Evolutionary conservation across 2,888 invertebrate species (phyloP).

Genomic region (Willowsia nigromaculata): DNA sequence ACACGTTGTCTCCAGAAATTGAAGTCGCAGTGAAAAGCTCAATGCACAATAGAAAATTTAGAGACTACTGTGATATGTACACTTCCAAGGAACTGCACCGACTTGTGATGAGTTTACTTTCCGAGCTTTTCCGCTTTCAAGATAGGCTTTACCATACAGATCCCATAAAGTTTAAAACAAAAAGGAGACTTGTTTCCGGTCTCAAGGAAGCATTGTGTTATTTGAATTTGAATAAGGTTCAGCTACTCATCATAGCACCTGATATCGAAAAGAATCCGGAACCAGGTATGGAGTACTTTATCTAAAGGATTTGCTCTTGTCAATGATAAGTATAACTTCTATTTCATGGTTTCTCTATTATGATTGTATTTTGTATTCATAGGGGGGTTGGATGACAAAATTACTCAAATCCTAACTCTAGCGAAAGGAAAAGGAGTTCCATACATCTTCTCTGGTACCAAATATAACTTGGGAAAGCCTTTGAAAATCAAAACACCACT

Average conservation of each 20-base stretch:
- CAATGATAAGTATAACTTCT: not conserved
- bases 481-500: slow-evolving; percentile 83
- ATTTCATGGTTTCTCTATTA: not conserved
- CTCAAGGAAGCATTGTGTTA: slow-evolving; percentile 84
- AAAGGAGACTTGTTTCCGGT: slow-evolving; percentile 84
- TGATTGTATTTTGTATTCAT: slow-evolving; percentile 68
- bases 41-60: slow-evolving; percentile 75
- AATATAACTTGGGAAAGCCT: slow-evolving; percentile 83
- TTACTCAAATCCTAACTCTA: slow-evolving; percentile 82
- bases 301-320: not conserved
- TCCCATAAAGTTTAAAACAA: slow-evolving; percentile 83
- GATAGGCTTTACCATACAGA: slow-evolving; percentile 84
- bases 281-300: slow-evolving; percentile 80
- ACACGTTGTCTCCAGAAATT: slow-evolving; percentile 22
- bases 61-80: slow-evolving; percentile 84
- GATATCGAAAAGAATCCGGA: slow-evolving; percentile 83
- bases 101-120: slow-evolving; percentile 82
- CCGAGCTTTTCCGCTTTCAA: slow-evolving; percentile 84
- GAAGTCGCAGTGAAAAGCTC: slow-evolving; percentile 62
- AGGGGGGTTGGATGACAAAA: slow-evolving; percentile 84
- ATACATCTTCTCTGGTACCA: slow-evolving; percentile 83
- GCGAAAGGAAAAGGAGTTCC: slow-evolving; percentile 83
- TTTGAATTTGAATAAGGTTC: slow-evolving; percentile 83
- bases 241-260: slow-evolving; percentile 84
- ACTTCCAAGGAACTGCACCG: slow-evolving; percentile 83